phyloP scores from a whole-genome alignment of 2,888 invertebrate species.

The Dryomyza anilis region DNA sequence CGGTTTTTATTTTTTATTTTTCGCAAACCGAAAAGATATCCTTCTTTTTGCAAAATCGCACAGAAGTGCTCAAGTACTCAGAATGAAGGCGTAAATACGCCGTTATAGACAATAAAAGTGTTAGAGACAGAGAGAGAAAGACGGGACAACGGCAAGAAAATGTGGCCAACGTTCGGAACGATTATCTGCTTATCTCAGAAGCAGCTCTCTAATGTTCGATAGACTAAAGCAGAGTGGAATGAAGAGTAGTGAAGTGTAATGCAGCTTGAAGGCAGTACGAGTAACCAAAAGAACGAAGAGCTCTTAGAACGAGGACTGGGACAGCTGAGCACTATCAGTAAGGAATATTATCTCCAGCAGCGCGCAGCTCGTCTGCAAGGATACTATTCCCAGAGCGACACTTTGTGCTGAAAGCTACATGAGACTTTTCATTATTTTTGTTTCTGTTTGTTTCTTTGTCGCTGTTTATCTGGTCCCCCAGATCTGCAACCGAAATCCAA shows the following conservation, averaged over 20 bases:
- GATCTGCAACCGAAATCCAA: not conserved
- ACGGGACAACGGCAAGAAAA: not conserved
- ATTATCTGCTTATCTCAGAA: constrained; percentile 10
- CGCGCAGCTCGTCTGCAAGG: no score
- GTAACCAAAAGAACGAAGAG: not conserved
- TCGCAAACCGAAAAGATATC: not conserved
- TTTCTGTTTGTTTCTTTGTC: not conserved
- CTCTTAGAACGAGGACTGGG: no score
- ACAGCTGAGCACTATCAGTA: constrained; percentile 8
- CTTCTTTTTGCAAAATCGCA: not conserved
- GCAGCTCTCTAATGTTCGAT: not conserved
- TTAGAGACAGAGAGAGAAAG: not conserved
- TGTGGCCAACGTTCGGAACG: constrained; percentile 1
- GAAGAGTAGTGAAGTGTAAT: not conserved
- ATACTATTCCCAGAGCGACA: constrained; percentile 2
- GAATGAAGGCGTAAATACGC: not conserved
- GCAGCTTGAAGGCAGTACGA: no score
- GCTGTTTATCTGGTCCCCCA: not conserved
- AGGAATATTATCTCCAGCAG: constrained; percentile 12
- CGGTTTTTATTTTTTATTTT: no score
- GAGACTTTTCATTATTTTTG: not conserved
- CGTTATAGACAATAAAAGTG: not conserved
- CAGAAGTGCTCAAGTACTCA: not conserved
- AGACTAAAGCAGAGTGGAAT: not conserved
- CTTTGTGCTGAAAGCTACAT: constrained; percentile 1